These are phyloP conservation scores for Clusia tigrina DNA, from an alignment of 2,888 invertebrate species.

Conservation along the genomic window DNA sequence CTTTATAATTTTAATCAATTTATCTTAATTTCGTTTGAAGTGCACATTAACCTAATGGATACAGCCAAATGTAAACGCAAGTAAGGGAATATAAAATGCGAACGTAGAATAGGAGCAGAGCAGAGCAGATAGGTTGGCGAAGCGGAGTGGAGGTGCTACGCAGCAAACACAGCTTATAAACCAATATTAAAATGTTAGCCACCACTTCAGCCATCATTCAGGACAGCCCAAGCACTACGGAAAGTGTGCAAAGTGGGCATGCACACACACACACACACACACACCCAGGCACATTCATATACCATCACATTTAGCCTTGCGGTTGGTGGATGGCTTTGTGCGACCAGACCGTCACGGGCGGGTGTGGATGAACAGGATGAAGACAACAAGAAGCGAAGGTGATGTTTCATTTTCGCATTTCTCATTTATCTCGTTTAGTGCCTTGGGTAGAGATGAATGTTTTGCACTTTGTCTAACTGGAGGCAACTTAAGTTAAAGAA, in stretches of 20 bases:
- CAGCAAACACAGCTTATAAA: slow-evolving; percentile 34
- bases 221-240: not conserved
- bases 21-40: slow-evolving; percentile 62
- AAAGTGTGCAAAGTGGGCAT: slow-evolving; percentile 15
- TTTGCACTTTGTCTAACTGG: slow-evolving; percentile 42
- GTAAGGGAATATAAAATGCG: slow-evolving; percentile 16
- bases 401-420: slow-evolving; percentile 62
- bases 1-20: slow-evolving; percentile 62
- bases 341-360: not conserved
- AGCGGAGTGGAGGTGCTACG: not conserved
- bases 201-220: slow-evolving; percentile 31
- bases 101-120: not conserved
- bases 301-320: slow-evolving; percentile 12
- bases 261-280: too few species aligned
- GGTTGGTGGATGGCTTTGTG: not conserved
- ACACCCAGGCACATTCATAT: too few species aligned
- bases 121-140: not conserved
- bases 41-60: slow-evolving; percentile 63
- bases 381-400: slow-evolving; percentile 41
- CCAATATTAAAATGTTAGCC: slow-evolving; percentile 57
- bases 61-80: slow-evolving; percentile 35
- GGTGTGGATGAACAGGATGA: not conserved
- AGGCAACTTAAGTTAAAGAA: not conserved
- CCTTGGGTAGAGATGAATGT: slow-evolving; percentile 44
- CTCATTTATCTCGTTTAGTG: slow-evolving; percentile 61